Conservation (phyloP, 2,797 vertebrate species). For the Siniperca obscura region DNA sequence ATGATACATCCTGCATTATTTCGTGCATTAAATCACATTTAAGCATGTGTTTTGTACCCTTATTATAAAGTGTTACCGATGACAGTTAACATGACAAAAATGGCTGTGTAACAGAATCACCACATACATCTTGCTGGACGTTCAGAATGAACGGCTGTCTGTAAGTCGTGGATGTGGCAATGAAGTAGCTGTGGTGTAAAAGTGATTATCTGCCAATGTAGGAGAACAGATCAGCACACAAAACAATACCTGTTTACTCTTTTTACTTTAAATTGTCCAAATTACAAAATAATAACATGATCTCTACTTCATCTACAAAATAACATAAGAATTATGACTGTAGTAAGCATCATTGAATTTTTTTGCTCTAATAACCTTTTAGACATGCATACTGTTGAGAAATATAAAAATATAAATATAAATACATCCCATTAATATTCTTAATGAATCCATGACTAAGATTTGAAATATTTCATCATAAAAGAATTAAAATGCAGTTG, state of each 20-base stretch:
- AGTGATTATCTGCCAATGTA: neutral
- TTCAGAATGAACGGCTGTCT: neutral
- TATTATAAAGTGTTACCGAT: neutral
- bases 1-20: neutral
- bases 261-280: slow-evolving; percentile 89
- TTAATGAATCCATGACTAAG: slow-evolving; percentile 86
- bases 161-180: neutral
- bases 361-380: slow-evolving; percentile 85
- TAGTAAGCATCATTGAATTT: slow-evolving; percentile 83
- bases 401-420: slow-evolving; percentile 93
- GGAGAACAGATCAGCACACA: slow-evolving; percentile 57
- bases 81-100: neutral
- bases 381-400: slow-evolving; percentile 90
- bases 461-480: slow-evolving; percentile 87
- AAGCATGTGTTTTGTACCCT: neutral
- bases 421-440: slow-evolving; percentile 89
- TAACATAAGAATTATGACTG: slow-evolving; percentile 84
- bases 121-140: neutral
- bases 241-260: slow-evolving; percentile 71
- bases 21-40: neutral
- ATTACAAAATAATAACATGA: slow-evolving; percentile 90
- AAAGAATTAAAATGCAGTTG: slow-evolving; percentile 87
- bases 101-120: neutral
- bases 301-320: slow-evolving; percentile 88
- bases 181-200: neutral